Evolutionary conservation across 2,113 vertebrate genomes (phyloP).

Genomic region (Uria lomvia): DNA sequence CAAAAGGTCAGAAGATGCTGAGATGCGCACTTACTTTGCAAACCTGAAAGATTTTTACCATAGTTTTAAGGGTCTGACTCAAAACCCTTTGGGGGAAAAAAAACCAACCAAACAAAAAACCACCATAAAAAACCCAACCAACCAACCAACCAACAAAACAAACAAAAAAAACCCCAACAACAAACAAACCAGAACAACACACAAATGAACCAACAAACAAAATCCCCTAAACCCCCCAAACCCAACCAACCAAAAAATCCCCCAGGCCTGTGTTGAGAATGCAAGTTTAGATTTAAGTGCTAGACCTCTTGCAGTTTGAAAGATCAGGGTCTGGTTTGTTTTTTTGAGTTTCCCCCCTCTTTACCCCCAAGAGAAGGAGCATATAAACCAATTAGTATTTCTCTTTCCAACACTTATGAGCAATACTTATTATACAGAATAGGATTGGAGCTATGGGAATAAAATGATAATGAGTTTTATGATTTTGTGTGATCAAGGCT

Average conservation of each 20-base stretch:
- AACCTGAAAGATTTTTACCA: neutral
- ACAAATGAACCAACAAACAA: neutral
- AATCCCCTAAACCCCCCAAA: neutral
- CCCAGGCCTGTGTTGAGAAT: neutral
- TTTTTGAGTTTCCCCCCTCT: neutral
- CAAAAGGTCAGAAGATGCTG: neutral
- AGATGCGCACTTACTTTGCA: neutral
- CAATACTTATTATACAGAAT: neutral
- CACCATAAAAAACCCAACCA: neutral
- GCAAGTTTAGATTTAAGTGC: neutral
- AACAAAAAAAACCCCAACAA: neutral
- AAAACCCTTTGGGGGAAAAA: neutral
- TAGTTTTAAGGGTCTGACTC: neutral
- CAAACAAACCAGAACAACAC: neutral
- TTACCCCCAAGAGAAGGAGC: neutral
- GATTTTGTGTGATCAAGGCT: neutral
- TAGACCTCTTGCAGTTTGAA: neutral
- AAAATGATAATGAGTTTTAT: neutral
- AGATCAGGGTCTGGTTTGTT: neutral
- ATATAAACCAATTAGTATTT: neutral
- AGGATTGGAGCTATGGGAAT: neutral
- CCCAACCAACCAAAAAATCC: neutral
- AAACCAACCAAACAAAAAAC: neutral
- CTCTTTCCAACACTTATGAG: neutral
- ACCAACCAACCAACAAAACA: neutral